Evolutionary conservation across 37 sponge, comb jelly and placozoan genomes (phyloP).

Genomic region (Chondrilla cf. caribensis): DNA sequence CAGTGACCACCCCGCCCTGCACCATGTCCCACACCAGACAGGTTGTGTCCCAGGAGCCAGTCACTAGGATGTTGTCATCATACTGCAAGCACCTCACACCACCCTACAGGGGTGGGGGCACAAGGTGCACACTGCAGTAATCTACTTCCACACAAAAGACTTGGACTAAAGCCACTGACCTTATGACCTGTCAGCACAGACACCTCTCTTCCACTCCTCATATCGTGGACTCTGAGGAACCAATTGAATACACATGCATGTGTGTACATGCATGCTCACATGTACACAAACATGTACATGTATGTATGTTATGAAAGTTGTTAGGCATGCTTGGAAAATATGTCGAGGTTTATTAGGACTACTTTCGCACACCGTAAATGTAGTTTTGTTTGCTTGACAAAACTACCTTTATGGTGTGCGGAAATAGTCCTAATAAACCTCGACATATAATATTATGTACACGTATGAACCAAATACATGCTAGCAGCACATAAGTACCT

Average conservation of each 20-base stretch:
- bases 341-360: no score
- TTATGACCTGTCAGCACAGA: slow-evolving; percentile 54
- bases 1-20: slow-evolving; percentile 29
- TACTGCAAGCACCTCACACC: slow-evolving; percentile 82
- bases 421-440: no score
- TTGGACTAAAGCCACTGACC: slow-evolving; percentile 11
- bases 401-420: no score
- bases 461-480: no score
- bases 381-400: not conserved
- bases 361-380: no score
- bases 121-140: not conserved
- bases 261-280: no score
- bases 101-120: slow-evolving; percentile 42
- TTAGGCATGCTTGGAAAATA: no score
- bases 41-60: slow-evolving; percentile 85
- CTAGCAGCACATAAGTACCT: no score
- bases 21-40: slow-evolving; percentile 82
- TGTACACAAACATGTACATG: no score
- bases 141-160: not conserved
- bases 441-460: no score
- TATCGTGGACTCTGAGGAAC: slow-evolving; percentile 48
- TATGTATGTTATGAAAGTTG: no score
- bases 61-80: slow-evolving; percentile 63
- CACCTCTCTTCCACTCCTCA: slow-evolving; percentile 59
- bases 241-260: not conserved